Percentiles rank a stretch among this genome's conserved stretches.
Conservation (phyloP, 1,140 invertebrate genomes). For the Whitmania pigra region DNA sequence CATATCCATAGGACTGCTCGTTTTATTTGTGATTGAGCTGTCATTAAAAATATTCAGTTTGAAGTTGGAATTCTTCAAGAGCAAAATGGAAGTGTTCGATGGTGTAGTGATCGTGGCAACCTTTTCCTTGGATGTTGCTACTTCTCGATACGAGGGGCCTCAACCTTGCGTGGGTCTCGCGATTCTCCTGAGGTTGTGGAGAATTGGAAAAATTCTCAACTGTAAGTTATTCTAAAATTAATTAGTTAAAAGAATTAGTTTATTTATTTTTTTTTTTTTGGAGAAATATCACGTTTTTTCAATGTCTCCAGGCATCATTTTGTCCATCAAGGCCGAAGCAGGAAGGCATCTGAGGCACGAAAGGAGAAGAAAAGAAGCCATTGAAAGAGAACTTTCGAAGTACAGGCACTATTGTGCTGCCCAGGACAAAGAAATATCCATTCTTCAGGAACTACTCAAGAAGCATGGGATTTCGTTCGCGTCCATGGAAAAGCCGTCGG, state of each 20-base stretch:
- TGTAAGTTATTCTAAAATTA: conserved; percentile 30
- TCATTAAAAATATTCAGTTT: conserved; percentile 37
- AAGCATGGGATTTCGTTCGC: conserved; percentile 32
- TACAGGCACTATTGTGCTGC: conserved; percentile 36
- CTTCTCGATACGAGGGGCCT: conserved; percentile 31
- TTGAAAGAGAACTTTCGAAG: conserved; percentile 39
- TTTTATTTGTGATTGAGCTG: conserved; percentile 40
- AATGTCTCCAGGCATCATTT: conserved; percentile 35
- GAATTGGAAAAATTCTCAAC: conserved; percentile 39
- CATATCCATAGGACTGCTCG: conserved; percentile 36
- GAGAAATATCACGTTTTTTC: not conserved
- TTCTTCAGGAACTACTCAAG: conserved; percentile 31
- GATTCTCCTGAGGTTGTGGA: conserved; percentile 39
- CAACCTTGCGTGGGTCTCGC: conserved; percentile 35
- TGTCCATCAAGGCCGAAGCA: conserved; percentile 40
- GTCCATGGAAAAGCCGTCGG: conserved; percentile 26
- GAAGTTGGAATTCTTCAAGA: conserved; percentile 37
- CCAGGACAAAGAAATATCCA: conserved; percentile 35
- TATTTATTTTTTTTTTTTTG: not conserved
- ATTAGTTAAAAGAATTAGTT: too few relatives aligned
- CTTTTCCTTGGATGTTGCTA: conserved; percentile 41
- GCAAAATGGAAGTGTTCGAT: conserved; percentile 43
- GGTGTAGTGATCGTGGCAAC: conserved; percentile 39
- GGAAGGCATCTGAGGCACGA: conserved; percentile 38
- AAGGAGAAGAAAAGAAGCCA: conserved; percentile 29